Base-by-base conservation (phyloP, 2,113 vertebrate genomes). In the Dicrurus megarhynchus region DNA sequence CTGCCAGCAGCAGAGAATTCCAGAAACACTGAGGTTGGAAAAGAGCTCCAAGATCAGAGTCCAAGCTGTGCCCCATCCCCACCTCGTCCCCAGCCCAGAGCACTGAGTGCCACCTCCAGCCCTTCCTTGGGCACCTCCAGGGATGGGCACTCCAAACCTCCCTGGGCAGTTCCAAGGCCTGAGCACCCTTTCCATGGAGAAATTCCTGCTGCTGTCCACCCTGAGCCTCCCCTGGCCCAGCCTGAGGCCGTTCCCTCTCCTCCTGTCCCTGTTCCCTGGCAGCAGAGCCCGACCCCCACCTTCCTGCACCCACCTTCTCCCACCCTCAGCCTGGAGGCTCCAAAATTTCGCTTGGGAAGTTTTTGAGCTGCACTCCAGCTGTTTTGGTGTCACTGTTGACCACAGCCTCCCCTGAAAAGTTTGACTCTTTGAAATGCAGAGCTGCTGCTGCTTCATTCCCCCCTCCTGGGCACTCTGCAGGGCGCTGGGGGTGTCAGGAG, bases 61-160 rank as follows among this genome's bases (percentile, higher is more conserved):
- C 23, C 52, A 1, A 7, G 0, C 53, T 41, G 53, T 18, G 87
- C 41, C 16, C 0, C 0, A 21, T 42, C 3, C 35, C 32, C 60
- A 68, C 24, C 44, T 1, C 52, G 37, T 67, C 52, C 37, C 50
- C 59, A 65, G 57, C 69, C 37, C 44, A 11, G 37, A 46, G 60
- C 28, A 0, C 33, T 2, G 0, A 39, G 60, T 75, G 87, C 7
- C 68, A 52, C 28, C 21, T 44, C 57, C 50, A 63, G 57, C 10
- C 16, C 6, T 61, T 42, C 67, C 28, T 23, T 4, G 37, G 60
- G 2, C 49, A 39, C 41, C 46, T 56, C 35, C 52, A 74, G 69
- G 24, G 56, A 53, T 47, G n/a, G 44, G 33, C 1, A 50, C 32
- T 74, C n/a, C 61, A 60, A 33, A 5, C 28, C 61, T 53, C 42